phyloP scores from a whole-genome alignment of 1,140 invertebrate species.

The Leptestheria dahalacensis region DNA sequence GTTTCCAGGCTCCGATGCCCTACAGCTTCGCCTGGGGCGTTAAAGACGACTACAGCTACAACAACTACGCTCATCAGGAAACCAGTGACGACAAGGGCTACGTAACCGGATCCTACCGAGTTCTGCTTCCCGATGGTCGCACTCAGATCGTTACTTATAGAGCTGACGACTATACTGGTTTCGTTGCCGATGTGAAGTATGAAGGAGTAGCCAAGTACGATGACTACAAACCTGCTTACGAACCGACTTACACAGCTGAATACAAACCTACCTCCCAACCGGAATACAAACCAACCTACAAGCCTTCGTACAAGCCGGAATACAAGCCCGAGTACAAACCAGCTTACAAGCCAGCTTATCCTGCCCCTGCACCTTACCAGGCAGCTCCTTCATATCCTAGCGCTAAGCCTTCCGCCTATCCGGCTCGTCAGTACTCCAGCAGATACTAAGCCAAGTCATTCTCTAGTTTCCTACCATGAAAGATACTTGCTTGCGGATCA shows the following conservation, averaged over 20 bases:
- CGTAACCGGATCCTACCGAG: slow-evolving; percentile 51
- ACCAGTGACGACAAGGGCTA: slow-evolving; percentile 38
- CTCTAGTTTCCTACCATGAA: neutral
- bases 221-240: slow-evolving; percentile 5
- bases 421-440: neutral
- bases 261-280: slow-evolving; percentile 14
- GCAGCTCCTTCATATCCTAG: too few relatives aligned
- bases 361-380: neutral
- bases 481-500: neutral
- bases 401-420: too few relatives aligned
- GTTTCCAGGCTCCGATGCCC: slow-evolving; percentile 13
- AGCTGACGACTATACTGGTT: slow-evolving; percentile 58
- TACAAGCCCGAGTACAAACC: too few relatives aligned
- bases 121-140: slow-evolving; percentile 56
- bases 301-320: too few relatives aligned
- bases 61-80: slow-evolving; percentile 57
- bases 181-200: slow-evolving; percentile 59
- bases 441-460: too few relatives aligned
- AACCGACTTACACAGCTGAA: slow-evolving; percentile 3
- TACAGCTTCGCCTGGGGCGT: slow-evolving; percentile 62
- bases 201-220: slow-evolving; percentile 47
- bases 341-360: too few relatives aligned
- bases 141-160: slow-evolving; percentile 59
- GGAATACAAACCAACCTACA: neutral
- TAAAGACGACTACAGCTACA: slow-evolving; percentile 45